Conservation (phyloP, 1,140 invertebrate species). For the Drosophila rufa region DNA sequence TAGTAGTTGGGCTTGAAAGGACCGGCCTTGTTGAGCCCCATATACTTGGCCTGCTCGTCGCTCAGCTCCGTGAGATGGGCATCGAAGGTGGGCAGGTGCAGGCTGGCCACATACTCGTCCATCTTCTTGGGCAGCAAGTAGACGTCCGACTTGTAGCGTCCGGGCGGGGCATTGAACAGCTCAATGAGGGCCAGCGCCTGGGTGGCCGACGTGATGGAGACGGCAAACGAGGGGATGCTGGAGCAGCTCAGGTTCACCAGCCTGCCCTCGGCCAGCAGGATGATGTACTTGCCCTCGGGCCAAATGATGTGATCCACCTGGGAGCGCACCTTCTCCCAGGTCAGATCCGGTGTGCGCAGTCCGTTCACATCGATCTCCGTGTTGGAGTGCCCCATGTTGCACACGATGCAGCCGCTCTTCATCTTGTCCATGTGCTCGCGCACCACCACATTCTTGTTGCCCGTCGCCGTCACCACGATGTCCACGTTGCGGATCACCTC, state of each 20-base stretch:
- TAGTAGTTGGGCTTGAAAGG: conserved; percentile 99
- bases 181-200: conserved; percentile 98
- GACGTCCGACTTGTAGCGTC: conserved; percentile 98
- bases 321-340: conserved; percentile 98
- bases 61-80: conserved; percentile 97
- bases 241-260: conserved; percentile 98
- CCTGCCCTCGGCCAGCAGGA: conserved; percentile 97
- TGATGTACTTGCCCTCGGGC: conserved; percentile 96
- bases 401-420: conserved; percentile 98
- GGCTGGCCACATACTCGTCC: conserved; percentile 96
- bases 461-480: conserved; percentile 97
- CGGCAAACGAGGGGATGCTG: conserved; percentile 98
- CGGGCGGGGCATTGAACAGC: conserved; percentile 96
- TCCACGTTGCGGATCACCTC: conserved; percentile 93
- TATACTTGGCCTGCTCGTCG: conserved; percentile 99
- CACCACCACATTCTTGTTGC: conserved; percentile 98
- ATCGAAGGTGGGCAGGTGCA: conserved; percentile 98
- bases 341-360: conserved; percentile 95
- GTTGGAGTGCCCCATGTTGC: conserved; percentile 99
- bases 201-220: conserved; percentile 97
- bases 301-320: conserved; percentile 99
- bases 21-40: conserved; percentile 98
- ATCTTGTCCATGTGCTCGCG: conserved; percentile 98
- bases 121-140: conserved; percentile 99
- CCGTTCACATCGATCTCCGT: conserved; percentile 99